phyloP scores from a whole-genome alignment of 2,113 vertebrate genomes.

The Tenrec ecaudatus region DNA sequence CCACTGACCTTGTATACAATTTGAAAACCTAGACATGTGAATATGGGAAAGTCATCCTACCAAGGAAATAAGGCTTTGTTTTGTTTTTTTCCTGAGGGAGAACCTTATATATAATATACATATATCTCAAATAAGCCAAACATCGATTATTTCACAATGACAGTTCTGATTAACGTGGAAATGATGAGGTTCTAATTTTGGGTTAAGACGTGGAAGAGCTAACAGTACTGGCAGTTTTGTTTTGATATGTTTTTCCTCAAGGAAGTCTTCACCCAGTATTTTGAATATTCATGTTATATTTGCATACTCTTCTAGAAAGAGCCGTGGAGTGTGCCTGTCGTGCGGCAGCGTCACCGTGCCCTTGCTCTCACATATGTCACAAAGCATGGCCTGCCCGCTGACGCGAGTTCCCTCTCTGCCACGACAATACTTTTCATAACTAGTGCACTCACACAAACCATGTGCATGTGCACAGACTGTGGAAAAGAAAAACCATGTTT shows the following conservation, averaged over 20 bases:
- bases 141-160: not conserved
- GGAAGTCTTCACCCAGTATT: not conserved
- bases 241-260: not conserved
- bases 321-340: too few relatives aligned
- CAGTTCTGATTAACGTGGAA: not conserved
- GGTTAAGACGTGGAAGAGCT: not conserved
- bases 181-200: not conserved
- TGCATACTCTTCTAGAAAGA: not conserved
- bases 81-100: not conserved
- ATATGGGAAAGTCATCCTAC: not conserved
- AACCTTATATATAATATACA: not conserved
- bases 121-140: not conserved
- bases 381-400: too few relatives aligned
- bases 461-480: too few relatives aligned
- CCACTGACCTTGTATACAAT: not conserved
- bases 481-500: too few relatives aligned
- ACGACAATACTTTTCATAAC: not conserved
- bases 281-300: not conserved
- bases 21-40: not conserved
- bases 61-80: not conserved
- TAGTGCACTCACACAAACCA: too few relatives aligned
- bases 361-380: too few relatives aligned
- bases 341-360: too few relatives aligned
- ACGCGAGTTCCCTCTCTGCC: slow-evolving; percentile 30
- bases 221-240: not conserved